Base-by-base conservation (phyloP, 2,888 invertebrate species). In the Phortica magna region DNA sequence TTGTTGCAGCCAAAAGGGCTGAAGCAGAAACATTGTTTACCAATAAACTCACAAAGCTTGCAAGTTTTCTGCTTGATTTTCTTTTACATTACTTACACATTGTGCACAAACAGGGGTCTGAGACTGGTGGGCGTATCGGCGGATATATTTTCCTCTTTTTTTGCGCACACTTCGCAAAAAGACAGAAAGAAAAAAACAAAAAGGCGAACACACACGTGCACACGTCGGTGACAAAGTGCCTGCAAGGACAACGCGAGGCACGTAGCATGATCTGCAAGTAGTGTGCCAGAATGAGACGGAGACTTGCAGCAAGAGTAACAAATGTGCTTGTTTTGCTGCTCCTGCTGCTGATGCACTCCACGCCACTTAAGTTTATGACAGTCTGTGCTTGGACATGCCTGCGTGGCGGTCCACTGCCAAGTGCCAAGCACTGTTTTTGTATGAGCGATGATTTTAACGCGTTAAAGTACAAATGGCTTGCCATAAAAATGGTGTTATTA, bases 231-330 rank as follows among this genome's bases (percentile, higher is more conserved):
- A 48, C 14, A 48, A 48, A 48, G 48, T n/a, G 12, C 12, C 59
- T 10, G 59, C 59, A 77, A 87, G 55, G 55, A 79, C 79, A 81
- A 78, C 81, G 83, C 78, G 81, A 57, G 76, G 76, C 75, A 76
- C 76, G 65, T 77, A 75, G 78, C 70, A 19, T n/a, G 48, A 17
- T 70, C 59, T 48, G 74, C 19, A 77, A 82, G 78, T 78, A 82
- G 78, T 78, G 75, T 73, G 76, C 43, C 68, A 22, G 22, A 14
- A 19, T 17, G 22, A 41, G 31, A 22, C 64, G 10, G 61, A 7
- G 61, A 19, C 10, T 9, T 19, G 17, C 7, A 61, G 22, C 61
- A 48, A 61, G 10, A 10, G 61, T 61, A 61, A 61, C 61, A 61
- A 61, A 61, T 61, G 61, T 22, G 17, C 22, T 61, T 61, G 61